These are phyloP conservation scores for Euwallacea fornicatus DNA, from an alignment of 1,140 invertebrate species.

Conservation along the genomic window DNA sequence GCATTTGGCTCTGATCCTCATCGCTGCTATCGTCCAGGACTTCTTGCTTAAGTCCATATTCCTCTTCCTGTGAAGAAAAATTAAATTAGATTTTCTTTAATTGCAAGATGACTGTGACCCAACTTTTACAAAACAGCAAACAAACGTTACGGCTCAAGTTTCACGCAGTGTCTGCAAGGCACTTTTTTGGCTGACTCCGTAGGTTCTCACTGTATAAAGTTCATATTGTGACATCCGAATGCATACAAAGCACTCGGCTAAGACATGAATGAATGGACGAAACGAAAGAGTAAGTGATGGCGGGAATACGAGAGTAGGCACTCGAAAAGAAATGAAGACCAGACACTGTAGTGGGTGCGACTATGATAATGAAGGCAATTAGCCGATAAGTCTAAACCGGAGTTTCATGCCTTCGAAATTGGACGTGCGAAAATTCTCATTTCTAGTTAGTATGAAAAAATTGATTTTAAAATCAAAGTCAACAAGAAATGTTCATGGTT, in stretches of 20 bases:
- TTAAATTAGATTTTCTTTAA: neutral
- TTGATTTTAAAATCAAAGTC: too few relatives aligned
- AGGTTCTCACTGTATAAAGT: conserved; percentile 1
- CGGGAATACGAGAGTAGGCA: conserved; percentile 23
- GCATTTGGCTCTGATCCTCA: conserved; percentile 46
- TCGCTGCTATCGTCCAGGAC: conserved; percentile 49
- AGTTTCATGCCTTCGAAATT: too few relatives aligned
- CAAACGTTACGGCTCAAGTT: too few relatives aligned
- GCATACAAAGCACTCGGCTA: conserved; percentile 6
- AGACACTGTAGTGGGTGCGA: conserved; percentile 17
- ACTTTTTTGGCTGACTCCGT: conserved; percentile 8
- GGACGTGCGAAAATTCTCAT: too few relatives aligned
- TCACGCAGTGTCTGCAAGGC: neutral
- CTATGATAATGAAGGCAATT: neutral
- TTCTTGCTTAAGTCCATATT: conserved; percentile 48
- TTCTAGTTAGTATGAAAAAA: too few relatives aligned
- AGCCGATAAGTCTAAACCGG: neutral
- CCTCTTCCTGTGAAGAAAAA: conserved; percentile 42
- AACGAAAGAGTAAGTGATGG: conserved; percentile 7
- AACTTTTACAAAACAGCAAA: too few relatives aligned
- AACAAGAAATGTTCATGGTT: too few relatives aligned
- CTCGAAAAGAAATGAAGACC: conserved; percentile 21
- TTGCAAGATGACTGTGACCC: too few relatives aligned
- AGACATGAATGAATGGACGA: conserved; percentile 20
- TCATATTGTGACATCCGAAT: conserved; percentile 4